Evolutionary conservation across 2,113 vertebrate genomes (phyloP).

Genomic region (Poeciliopsis prolifica): DNA sequence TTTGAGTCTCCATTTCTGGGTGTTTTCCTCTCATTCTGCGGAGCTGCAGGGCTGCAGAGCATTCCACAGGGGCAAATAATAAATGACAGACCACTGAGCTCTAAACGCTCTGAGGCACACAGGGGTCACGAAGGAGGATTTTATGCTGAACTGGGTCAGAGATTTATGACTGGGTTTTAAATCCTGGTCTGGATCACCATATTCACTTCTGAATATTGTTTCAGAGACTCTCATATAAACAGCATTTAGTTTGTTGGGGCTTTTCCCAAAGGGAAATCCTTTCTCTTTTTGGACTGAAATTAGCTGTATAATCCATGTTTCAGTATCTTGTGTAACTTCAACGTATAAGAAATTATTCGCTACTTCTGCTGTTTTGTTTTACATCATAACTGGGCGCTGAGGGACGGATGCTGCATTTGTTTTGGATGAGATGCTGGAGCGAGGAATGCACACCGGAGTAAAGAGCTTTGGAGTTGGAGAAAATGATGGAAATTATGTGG

Average conservation of each 20-base stretch:
- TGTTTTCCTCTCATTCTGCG: not conserved
- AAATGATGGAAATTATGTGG: no score
- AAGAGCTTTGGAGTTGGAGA: no score
- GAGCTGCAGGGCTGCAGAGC: conserved; percentile 13
- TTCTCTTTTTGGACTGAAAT: no score
- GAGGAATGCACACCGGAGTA: no score
- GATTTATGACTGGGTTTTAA: not conserved
- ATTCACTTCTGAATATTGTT: not conserved
- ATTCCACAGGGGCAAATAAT: conserved; percentile 54
- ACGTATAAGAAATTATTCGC: no score
- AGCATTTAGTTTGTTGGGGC: not conserved
- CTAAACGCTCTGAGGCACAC: conserved; percentile 21
- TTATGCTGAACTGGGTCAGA: conserved; percentile 1
- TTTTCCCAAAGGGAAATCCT: not conserved
- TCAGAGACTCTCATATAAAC: not conserved
- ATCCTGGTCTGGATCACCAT: not conserved
- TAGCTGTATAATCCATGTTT: no score
- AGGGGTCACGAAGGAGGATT: conserved; percentile 10
- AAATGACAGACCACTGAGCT: conserved; percentile 45
- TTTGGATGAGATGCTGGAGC: no score
- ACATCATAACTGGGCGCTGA: no score
- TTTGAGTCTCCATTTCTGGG: conserved; percentile 4
- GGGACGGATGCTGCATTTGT: no score
- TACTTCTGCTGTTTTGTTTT: no score
- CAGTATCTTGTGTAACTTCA: no score